These are phyloP conservation scores for Plectus sambesii DNA, from an alignment of 1,140 invertebrate species.

Conservation along the genomic window DNA sequence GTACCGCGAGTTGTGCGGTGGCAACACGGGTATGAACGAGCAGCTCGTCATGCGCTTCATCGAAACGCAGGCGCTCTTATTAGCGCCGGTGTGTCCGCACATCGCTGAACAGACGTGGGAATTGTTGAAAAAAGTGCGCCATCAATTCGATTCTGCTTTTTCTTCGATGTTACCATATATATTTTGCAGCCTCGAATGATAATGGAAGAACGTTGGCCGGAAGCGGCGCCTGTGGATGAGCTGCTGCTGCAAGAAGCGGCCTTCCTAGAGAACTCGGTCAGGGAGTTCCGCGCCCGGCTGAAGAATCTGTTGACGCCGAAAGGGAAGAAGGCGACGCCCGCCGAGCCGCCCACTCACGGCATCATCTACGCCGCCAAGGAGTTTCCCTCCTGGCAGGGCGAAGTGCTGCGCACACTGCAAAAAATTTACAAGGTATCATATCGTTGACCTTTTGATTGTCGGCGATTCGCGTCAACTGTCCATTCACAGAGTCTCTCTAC, in stretches of 20 bases:
- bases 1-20: conserved; percentile 68
- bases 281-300: conserved; percentile 72
- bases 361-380: conserved; percentile 82
- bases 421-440: conserved; percentile 58
- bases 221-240: conserved; percentile 71
- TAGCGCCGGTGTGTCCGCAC: conserved; percentile 93
- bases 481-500: no score
- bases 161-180: conserved; percentile 3
- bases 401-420: conserved; percentile 68
- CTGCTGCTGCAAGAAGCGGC: conserved; percentile 73
- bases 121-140: conserved; percentile 45
- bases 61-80: conserved; percentile 68
- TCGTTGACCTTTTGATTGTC: conserved; percentile 28
- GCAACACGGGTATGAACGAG: conserved; percentile 56
- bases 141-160: conserved; percentile 2
- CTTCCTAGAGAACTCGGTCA: conserved; percentile 78
- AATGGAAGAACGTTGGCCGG: conserved; percentile 68
- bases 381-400: conserved; percentile 83
- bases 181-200: conserved; percentile 60
- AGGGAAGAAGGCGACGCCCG: conserved; percentile 51
- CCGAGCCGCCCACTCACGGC: conserved; percentile 60
- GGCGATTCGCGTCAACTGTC: conserved; percentile 5
- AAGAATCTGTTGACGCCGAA: conserved; percentile 59
- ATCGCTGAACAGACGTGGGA: conserved; percentile 80
- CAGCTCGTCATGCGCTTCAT: conserved; percentile 74